Base-by-base conservation (phyloP, 2,797 vertebrate species). In the Decapterus maruadsi region DNA sequence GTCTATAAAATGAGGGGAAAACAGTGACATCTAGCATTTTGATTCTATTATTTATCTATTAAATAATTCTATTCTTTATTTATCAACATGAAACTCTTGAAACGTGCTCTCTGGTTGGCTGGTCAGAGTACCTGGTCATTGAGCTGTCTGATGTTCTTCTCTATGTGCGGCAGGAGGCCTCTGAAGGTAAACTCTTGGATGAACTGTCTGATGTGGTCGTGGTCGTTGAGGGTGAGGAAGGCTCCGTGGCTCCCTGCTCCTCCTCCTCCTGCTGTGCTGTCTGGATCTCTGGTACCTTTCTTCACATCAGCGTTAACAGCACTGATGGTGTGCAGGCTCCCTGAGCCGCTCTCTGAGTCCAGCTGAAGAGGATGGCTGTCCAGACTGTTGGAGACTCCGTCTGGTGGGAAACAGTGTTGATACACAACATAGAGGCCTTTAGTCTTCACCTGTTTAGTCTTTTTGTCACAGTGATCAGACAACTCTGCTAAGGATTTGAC, bases 181-280 rank as follows among this genome's bases (percentile, higher is more conserved):
- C 98, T 95, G 92, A 98, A 98, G 3, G 97, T 99, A 88, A 99
- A 99, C 87, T 99, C 98, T 72, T 99, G 98, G 86, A 99, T 95
- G 84, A 99, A 99, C 81, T 99, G 98, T 46, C 98, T 94, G 89
- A 99, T 97, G 88, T 96, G 96, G 89, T 99, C 98, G 0, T 99
- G 98, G 93, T 99, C 98, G 3, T 95, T 98, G 29, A 99, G 96
- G 10, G 97, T 97, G 82, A 99, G 94, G 89, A 96, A 98, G 29
- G 94, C 94, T 69, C 98, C 98, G 34, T 96, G 97, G 83, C 94
- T 94, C 0, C 84, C 93, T 31, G 92, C 92, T 29, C 68, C 78
- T 26, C 26, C 26, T 26, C 26, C 26, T 0, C 59, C 82, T 0
- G 7, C 19, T 26, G 12, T 5, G 19, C 78, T 74, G 54, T 91